A percentile compares a stretch with the other conserved stretches of the same genome.
Conservation (phyloP, 2,888 invertebrate genomes). For the Drosophila demipolita region DNA sequence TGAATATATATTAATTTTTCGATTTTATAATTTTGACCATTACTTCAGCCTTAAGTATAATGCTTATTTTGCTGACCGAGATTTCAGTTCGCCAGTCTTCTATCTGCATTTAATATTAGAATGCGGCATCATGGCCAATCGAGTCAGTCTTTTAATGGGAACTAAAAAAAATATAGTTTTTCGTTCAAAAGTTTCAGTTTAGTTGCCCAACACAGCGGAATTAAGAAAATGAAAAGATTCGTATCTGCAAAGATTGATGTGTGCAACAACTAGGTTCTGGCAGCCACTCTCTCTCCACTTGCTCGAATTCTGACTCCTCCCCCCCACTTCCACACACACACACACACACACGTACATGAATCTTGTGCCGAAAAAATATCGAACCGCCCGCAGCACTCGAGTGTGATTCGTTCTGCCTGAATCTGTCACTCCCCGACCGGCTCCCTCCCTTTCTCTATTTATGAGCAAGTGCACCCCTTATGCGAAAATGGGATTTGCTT, state of each 20-base stretch:
- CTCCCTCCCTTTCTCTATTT: slow-evolving; percentile 2
- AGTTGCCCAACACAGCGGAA: slow-evolving; percentile 75
- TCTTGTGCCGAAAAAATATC: slow-evolving; percentile 48
- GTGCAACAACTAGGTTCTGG: slow-evolving; percentile 51
- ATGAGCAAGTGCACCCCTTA: slow-evolving; percentile 51
- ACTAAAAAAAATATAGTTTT: slow-evolving; percentile 27
- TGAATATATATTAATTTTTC: background rate
- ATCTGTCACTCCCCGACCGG: background rate
- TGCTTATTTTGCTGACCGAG: background rate
- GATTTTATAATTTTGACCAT: background rate
- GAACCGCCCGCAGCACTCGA: slow-evolving; percentile 70
- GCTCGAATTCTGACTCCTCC: background rate
- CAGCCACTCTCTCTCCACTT: background rate
- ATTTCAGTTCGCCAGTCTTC: background rate
- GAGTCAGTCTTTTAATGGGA: slow-evolving; percentile 39
- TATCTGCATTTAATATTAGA: slow-evolving; percentile 10
- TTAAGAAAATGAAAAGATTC: slow-evolving; percentile 78
- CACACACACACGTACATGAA: slow-evolving; percentile 13
- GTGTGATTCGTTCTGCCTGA: slow-evolving; percentile 49
- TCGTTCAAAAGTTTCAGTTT: slow-evolving; percentile 62
- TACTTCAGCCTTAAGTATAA: background rate
- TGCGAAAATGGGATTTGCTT: slow-evolving; percentile 73
- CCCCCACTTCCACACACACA: background rate
- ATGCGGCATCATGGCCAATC: slow-evolving; percentile 49
- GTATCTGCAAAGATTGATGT: slow-evolving; percentile 75